Base-by-base conservation (phyloP, 2,113 vertebrate genomes). In the Lepus americanus region DNA sequence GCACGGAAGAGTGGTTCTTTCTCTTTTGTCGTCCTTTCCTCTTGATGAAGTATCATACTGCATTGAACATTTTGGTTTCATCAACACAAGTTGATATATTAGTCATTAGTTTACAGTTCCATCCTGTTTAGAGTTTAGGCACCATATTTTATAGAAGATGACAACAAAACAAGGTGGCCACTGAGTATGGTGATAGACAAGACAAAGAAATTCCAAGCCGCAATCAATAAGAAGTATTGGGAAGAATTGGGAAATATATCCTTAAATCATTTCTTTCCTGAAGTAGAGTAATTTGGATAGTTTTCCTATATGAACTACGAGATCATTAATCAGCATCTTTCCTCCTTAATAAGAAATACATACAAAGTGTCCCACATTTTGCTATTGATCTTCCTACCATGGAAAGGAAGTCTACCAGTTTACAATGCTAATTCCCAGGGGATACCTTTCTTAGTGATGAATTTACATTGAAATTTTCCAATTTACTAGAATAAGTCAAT, bases 271-370 rank as follows among this genome's bases (percentile, higher is more conserved):
- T 87, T 92, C 63, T 72, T 89, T 66, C 22, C 93, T 84, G 39
- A 25, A 79, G 53, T 17, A 90, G 22, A 66, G 0, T 49, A 89
- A 77, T 84, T 81, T 69, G 64, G 14, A 20, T 88, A 64, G 53
- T 64, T 61, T 69, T n/a, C 10, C 13, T 81, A 36, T 23, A 61
- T 44, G 39, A 89, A 70, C 23, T 25, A 63, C 8, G 16, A 27
- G 36, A 55, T 73, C 72, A 91, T 92, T 36, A 89, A 84, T 87
- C 76, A 82, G 59, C 61, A 69, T 63, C 10, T 55, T 82, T 96
- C 23, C 31, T 91, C 44, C 82, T 89, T 89, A 83, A 83, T 14
- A 77, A 36, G 49, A 90, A 93, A 90, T 59, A 27, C 8, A 27
- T 39, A 49, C 10, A 55, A 78, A 95, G 12, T 70, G 22, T 7